Conservation (phyloP, 2,113 vertebrate species). For the Argyrosomus japonicus region DNA sequence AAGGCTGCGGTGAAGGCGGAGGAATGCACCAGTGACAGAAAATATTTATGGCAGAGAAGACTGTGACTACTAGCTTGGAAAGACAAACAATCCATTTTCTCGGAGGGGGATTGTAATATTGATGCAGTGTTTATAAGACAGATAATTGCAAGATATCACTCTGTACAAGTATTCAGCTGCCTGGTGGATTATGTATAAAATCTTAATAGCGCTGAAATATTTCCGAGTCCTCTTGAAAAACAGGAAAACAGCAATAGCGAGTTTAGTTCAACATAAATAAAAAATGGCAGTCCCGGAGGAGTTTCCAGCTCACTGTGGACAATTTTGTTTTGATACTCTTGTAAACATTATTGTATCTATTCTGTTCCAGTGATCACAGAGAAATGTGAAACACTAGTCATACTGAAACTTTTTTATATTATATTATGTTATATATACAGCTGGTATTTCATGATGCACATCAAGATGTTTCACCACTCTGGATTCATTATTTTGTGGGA, state of each 20-base stretch:
- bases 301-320: conserved; percentile 48
- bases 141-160: conserved; percentile 73
- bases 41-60: conserved; percentile 75
- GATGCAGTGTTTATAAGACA: conserved; percentile 69
- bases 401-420: conserved; percentile 3
- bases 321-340: conserved; percentile 41
- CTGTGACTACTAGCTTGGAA: conserved; percentile 73
- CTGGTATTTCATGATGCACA: conserved; percentile 22
- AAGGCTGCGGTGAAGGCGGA: conserved; percentile 66
- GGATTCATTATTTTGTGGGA: conserved; percentile 3
- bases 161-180: conserved; percentile 53
- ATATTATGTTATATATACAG: neutral
- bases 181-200: conserved; percentile 61
- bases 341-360: conserved; percentile 33
- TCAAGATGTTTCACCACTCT: neutral
- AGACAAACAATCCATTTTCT: conserved; percentile 75
- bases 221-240: conserved; percentile 55
- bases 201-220: conserved; percentile 43
- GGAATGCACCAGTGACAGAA: conserved; percentile 75
- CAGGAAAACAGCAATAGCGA: conserved; percentile 51
- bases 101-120: conserved; percentile 62
- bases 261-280: conserved; percentile 50
- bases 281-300: conserved; percentile 41
- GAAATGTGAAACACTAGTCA: neutral
- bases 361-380: conserved; percentile 41